Conservation (phyloP, 2,888 invertebrate genomes). For the Athetis lepigone region DNA sequence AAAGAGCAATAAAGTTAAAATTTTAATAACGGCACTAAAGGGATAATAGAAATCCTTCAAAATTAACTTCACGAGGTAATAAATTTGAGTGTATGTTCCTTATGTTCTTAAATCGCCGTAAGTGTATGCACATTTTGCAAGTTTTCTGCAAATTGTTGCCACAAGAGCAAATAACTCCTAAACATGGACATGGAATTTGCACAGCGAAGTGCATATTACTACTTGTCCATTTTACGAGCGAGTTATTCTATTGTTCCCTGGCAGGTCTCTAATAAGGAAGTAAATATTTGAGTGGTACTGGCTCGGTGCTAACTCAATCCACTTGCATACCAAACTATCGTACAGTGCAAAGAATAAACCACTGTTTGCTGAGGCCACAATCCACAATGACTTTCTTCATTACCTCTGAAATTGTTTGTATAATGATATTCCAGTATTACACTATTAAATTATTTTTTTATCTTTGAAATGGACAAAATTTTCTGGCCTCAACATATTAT, state of each 20-base stretch:
- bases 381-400: conserved; percentile 48
- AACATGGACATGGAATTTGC: conserved; percentile 43
- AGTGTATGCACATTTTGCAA: conserved; percentile 20
- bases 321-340: conserved; percentile 69
- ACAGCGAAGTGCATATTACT: conserved; percentile 69
- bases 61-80: conserved; percentile 26
- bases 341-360: conserved; percentile 60
- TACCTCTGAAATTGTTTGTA: conserved; percentile 9
- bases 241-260: conserved; percentile 81
- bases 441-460: not conserved
- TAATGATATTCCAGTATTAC: not conserved
- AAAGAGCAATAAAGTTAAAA: conserved; percentile 55
- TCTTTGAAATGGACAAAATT: not conserved
- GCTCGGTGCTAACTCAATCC: conserved; percentile 73
- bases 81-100: conserved; percentile 1
- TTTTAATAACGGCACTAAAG: conserved; percentile 37
- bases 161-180: conserved; percentile 19
- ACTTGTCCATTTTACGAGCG: conserved; percentile 77
- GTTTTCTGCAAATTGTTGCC: conserved; percentile 19
- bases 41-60: conserved; percentile 27
- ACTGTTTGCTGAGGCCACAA: conserved; percentile 47
- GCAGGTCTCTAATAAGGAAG: conserved; percentile 86
- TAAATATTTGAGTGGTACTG: conserved; percentile 84
- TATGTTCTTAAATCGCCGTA: conserved; percentile 18
- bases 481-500: conserved; percentile 1